A percentile compares a stretch with the other conserved stretches of the same genome.
phyloP scores from a whole-genome alignment of 2,113 vertebrate species.

The Psephotus haematonotus region DNA sequence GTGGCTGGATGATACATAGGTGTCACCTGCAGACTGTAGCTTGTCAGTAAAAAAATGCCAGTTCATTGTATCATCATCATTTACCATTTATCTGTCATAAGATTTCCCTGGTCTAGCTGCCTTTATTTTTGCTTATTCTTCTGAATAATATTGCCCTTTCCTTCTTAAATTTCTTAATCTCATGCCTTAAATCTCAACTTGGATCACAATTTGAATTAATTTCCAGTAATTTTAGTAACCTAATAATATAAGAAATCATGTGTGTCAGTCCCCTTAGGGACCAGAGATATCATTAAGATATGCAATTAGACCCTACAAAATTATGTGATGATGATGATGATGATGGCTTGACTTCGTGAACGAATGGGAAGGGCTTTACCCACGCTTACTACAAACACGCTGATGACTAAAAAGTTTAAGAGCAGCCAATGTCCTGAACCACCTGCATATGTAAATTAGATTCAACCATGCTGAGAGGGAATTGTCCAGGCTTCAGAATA shows the following conservation, averaged over 20 bases:
- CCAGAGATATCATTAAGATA: not conserved
- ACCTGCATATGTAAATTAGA: not conserved
- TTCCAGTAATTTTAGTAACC: not conserved
- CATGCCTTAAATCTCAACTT: not conserved
- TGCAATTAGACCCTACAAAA: not conserved
- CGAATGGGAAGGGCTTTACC: too few species aligned
- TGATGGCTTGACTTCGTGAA: too few species aligned
- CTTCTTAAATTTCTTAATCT: not conserved
- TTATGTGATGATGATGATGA: not conserved
- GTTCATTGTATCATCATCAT: not conserved
- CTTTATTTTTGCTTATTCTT: not conserved
- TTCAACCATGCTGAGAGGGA: not conserved
- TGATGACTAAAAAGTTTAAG: too few species aligned
- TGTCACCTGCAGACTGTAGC: accelerated
- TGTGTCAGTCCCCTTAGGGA: not conserved
- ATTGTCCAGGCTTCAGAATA: not conserved
- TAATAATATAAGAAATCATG: not conserved
- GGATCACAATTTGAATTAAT: not conserved
- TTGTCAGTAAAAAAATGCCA: not conserved
- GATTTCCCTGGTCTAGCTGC: not conserved
- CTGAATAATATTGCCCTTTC: not conserved
- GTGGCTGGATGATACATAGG: not conserved
- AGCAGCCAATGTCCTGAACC: too few species aligned
- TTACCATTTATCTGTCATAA: not conserved
- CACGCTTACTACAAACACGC: too few species aligned